Evolutionary conservation across 2,113 vertebrate species (phyloP).

Genomic region (Callionymus lyra): DNA sequence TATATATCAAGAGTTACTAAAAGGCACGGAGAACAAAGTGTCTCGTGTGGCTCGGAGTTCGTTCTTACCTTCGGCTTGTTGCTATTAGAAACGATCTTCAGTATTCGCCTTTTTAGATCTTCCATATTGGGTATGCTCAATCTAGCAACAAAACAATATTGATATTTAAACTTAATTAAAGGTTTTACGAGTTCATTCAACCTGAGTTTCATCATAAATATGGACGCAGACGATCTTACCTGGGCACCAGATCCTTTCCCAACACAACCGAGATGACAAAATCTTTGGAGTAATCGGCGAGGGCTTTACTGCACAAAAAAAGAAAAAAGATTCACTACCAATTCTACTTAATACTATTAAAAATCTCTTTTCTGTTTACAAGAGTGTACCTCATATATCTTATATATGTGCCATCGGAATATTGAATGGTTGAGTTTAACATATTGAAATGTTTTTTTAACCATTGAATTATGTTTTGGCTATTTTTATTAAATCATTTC

Average conservation of each 20-base stretch:
- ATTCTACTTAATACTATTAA: too few relatives aligned
- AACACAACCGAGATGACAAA: slow-evolving; percentile 87
- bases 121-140: slow-evolving; percentile 92
- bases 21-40: not conserved
- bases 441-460: too few relatives aligned
- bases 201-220: not conserved
- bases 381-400: too few relatives aligned
- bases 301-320: slow-evolving; percentile 75
- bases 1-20: not conserved
- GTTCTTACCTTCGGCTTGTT: slow-evolving; percentile 83
- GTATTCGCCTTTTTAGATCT: slow-evolving; percentile 82
- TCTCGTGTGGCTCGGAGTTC: not conserved
- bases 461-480: too few relatives aligned
- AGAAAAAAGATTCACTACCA: too few relatives aligned
- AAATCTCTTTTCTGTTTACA: too few relatives aligned
- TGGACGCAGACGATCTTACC: slow-evolving; percentile 59
- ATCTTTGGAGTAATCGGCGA: slow-evolving; percentile 81
- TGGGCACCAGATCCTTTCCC: slow-evolving; percentile 90
- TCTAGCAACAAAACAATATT: too few relatives aligned
- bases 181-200: not conserved
- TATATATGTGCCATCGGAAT: too few relatives aligned
- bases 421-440: too few relatives aligned
- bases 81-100: slow-evolving; percentile 88
- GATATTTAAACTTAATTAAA: too few relatives aligned
- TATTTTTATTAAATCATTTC: too few relatives aligned